Percentiles rank a stretch among this genome's conserved stretches.
Conservation (phyloP, 23 tunicate genomes). For the Ascidia mentula region DNA sequence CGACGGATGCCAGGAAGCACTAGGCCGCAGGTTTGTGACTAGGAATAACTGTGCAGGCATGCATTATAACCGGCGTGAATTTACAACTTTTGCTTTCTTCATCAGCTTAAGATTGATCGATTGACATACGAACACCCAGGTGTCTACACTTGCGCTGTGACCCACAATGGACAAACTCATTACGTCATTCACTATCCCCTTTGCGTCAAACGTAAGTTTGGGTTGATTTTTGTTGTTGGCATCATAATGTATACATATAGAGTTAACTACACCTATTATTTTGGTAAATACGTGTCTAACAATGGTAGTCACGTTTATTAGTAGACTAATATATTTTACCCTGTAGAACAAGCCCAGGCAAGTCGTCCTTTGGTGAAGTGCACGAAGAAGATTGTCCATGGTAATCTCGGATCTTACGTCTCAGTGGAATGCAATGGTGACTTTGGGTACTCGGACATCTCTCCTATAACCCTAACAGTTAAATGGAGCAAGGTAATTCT, state of each 20-base stretch:
- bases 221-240: background rate
- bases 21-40: background rate
- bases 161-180: conserved; percentile 55
- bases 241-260: no score
- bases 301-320: no score
- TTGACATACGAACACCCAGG: conserved; percentile 51
- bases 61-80: background rate
- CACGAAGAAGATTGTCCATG: background rate
- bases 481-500: background rate
- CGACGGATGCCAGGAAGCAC: background rate
- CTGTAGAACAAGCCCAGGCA: no score
- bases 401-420: background rate
- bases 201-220: conserved; percentile 55
- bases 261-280: no score
- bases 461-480: background rate
- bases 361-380: background rate
- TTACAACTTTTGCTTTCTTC: background rate
- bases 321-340: no score
- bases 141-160: conserved; percentile 57
- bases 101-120: conserved; percentile 21
- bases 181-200: conserved; percentile 39
- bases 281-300: no score
- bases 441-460: background rate
- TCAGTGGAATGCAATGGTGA: background rate
- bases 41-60: no score